Conservation (phyloP, 2,113 vertebrate genomes). For the Aptenodytes patagonicus region DNA sequence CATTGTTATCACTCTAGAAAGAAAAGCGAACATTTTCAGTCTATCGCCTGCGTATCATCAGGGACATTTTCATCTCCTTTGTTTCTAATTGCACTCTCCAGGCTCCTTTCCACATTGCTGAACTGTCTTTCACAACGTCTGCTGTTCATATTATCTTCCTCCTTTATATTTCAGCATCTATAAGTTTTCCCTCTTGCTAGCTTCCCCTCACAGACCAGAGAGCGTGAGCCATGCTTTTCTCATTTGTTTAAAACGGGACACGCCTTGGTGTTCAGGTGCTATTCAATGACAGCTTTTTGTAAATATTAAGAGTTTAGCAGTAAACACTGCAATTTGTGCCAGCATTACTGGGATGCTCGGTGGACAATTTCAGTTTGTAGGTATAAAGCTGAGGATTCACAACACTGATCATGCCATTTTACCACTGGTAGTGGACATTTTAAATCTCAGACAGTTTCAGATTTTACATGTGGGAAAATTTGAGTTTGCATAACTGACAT, state of each 20-base stretch:
- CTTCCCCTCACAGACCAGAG: background rate
- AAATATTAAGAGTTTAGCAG: background rate
- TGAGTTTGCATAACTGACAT: background rate
- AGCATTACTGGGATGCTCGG: background rate
- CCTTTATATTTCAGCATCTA: background rate
- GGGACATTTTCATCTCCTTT: background rate
- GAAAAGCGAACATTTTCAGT: background rate
- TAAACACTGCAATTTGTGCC: background rate
- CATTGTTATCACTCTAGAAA: background rate
- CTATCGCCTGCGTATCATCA: background rate
- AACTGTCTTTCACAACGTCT: background rate
- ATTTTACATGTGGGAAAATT: background rate
- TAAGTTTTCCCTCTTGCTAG: background rate
- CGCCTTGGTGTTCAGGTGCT: background rate
- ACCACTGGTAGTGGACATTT: background rate
- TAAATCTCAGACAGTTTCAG: background rate
- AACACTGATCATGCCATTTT: background rate
- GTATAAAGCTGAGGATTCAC: background rate
- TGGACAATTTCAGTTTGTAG: background rate
- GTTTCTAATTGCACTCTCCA: background rate
- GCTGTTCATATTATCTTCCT: background rate
- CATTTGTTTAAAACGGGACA: background rate
- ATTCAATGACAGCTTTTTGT: background rate
- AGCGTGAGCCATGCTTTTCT: background rate
- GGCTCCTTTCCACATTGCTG: background rate